Conservation (phyloP, 2,888 invertebrate species). For the Epistrophe eligans region DNA sequence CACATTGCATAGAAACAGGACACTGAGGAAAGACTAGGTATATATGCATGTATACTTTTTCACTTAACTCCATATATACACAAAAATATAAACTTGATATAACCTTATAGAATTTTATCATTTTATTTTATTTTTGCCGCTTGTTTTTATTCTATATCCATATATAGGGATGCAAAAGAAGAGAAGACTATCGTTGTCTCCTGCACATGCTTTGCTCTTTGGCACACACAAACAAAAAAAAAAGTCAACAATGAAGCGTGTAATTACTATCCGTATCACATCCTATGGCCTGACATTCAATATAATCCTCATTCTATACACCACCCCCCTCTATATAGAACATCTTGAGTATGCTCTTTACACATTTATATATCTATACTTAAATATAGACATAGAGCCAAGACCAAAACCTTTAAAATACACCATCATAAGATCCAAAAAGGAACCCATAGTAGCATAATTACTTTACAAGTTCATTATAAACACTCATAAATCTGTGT, state of each 20-base stretch:
- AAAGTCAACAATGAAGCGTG: constrained; percentile 83
- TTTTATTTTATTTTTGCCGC: no score
- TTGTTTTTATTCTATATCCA: constrained; percentile 11
- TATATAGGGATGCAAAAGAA: background rate
- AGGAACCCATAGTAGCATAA: constrained; percentile 80
- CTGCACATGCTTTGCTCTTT: constrained; percentile 40
- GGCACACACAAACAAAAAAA: constrained; percentile 53
- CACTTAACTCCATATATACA: constrained; percentile 15
- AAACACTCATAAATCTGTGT: constrained; percentile 83
- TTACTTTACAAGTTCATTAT: constrained; percentile 84
- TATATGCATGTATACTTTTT: constrained; percentile 23
- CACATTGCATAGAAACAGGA: constrained; percentile 22
- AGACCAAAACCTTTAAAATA: constrained; percentile 62
- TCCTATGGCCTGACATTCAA: constrained; percentile 72
- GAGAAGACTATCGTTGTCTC: background rate
- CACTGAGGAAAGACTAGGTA: background rate
- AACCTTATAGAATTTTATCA: constrained; percentile 33
- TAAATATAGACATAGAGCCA: background rate
- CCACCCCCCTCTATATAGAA: background rate
- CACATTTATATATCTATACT: background rate
- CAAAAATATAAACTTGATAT: constrained; percentile 49
- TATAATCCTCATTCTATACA: constrained; percentile 49
- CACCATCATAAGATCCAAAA: constrained; percentile 50
- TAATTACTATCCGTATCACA: constrained; percentile 82
- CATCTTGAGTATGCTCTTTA: constrained; percentile 40